Evolutionary conservation across 2,888 invertebrate species (phyloP), one percentile per base, ranked within the genome.

Genomic region (Idaea straminata): DNA sequence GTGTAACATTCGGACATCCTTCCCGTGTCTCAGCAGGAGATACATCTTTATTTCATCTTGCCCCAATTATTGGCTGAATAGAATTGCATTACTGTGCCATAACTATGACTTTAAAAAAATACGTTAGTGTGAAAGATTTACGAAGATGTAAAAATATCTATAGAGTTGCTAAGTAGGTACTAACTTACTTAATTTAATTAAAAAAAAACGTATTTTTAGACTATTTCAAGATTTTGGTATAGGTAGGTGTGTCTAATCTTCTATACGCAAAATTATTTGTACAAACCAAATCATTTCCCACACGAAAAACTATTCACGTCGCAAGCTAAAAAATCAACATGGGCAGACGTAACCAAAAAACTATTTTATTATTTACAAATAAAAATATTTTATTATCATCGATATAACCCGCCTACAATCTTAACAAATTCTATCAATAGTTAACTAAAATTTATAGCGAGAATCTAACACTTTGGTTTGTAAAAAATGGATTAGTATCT

Each of bases 341-440:
- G 66, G 61, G 47, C 47, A 70, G 78, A 78, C 77, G 73, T 69
- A 16, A 67, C 59, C 62, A 69, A 68, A 73, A 74, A 75, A 73
- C 69, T 72, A 78, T 76, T 77, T 73, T 79, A 81, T 81, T 72
- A 77, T 79, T 63, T 68, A 74, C 83, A 85, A 82, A 84, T 74
- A 81, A 69, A 69, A 69, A 72, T 67, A 76, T 73, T 77, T 70
- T 74, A 74, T 75, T 73, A 73, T 73, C 79, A 74, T 80, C 79
- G 76, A 69, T 69, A 75, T 72, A 83, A 88, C 91, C 92, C 92
- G 92, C 92, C 92, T 89, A 89, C 90, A 70, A 77, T 74, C 75
- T 77, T 73, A 83, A 89, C 92, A 91, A 90, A 92, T 92, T 89
- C 68, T 76, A 74, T 88, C 83, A 89, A 91, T 85, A 78, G 83